Evolutionary conservation across 2,113 vertebrate genomes (phyloP), one percentile per base, ranked within the genome.

Genomic region (Syngnathus scovelli): DNA sequence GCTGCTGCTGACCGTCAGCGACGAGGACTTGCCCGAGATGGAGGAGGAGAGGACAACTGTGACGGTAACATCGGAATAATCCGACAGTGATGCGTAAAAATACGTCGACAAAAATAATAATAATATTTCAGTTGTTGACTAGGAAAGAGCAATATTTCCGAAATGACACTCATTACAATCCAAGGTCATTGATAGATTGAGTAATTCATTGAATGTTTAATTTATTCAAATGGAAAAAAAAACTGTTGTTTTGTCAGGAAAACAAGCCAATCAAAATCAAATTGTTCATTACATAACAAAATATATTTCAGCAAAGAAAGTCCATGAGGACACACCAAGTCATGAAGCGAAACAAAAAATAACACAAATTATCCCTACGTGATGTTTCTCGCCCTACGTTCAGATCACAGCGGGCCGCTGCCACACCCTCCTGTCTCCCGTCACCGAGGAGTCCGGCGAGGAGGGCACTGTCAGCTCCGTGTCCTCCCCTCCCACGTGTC

Each of bases 321-420:
- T 33, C 27, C 2, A 33, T 3, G 27, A 33, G 27, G 27, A 33
- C 27, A 33, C 27, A 33, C 27, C 27, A 33, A 33, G 27, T 33
- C 27, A 33, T 33, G 27, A 33, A 33, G 27, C 27, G 27, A 33
- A 33, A 33, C 27, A 33, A 33, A 33, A 33, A 33, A 33, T 3
- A 0, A 2, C 27, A 33, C 27, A 33, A 33, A 33, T 33, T 33
- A 3, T 33, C 27, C 27, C 27, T 33, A 33, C 27, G 27, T 33
- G 65, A 73, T 74, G 56, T 75, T 44, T 76, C 60, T 68, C 70
- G 52, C 75, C 63, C 76, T 21, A 88, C 15, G 68, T 89, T 83
- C 92, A 99, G 97, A 94, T 99, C 95, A 98, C 95, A 68, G 97
- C 97, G 52, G 96, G 96, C 83, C 94, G 96, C 88, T 98, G 96